Base-by-base conservation (phyloP, 2,797 vertebrate species). In the Chelidonichthys spinosus region DNA sequence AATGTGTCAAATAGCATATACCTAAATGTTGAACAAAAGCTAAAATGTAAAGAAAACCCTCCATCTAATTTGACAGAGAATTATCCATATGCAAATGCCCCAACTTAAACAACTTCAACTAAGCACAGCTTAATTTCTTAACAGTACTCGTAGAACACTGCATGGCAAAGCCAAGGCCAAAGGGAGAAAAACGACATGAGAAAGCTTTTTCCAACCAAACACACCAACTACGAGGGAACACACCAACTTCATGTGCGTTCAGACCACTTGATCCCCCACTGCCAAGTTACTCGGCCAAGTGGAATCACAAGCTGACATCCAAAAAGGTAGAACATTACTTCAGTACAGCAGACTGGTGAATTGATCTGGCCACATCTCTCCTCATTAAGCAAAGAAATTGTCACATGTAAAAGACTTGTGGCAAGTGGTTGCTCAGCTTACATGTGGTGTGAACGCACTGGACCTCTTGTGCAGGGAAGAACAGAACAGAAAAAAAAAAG, bases 391-490 rank as follows among this genome's bases (percentile, higher is more conserved):
- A 52, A 35, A 59, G 13, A 39, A 47, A 50, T 15, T 10, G 47
- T 43, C 25, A 71, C 37, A 35, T 18, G 8, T 33, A 40, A 52
- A 35, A 54, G 55, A 74, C 60, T 33, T 55, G 33, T 25, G 40
- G 58, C 50, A 78, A 77, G 17, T 33, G 7, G 42, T 65, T 54
- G 46, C 15, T 69, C 54, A 43, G 14, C 60, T 74, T 73, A 74
- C 8, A 44, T 63, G 88, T 85, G 82, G 85, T 85, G 76, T 91
- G 89, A 92, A 90, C 79, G 82, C 87, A 90, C 79, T 78, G 70
- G 13, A 69, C 10, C 17, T 35, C 33, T 69, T 11, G 3, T n/a
- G 69, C 11, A 69, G 37, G 49, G 17, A 76, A 63, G 43, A 60
- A 67, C 2, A 65, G 33, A 33, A 25, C 11, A 69, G 37, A 44